Percentiles rank a stretch among this genome's conserved stretches.
phyloP scores from a whole-genome alignment of 2,888 invertebrate species.

The Hirudinaria manillensis region DNA sequence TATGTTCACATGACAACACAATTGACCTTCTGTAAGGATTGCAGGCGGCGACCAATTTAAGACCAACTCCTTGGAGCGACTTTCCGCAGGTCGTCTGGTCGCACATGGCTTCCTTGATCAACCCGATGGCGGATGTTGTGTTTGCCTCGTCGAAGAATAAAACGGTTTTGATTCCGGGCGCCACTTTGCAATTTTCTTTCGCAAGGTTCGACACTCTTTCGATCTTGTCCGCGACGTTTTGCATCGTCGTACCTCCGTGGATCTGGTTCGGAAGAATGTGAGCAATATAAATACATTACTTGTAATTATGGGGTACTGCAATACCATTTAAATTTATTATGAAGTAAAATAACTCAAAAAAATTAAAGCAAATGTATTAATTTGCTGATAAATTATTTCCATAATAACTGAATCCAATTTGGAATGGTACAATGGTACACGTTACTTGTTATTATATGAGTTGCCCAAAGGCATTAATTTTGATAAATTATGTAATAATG shows the following conservation, averaged over 20 bases:
- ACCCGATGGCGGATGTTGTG: slow-evolving; percentile 48
- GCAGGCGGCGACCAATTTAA: slow-evolving; percentile 51
- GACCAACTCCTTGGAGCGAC: slow-evolving; percentile 41
- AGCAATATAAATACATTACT: not conserved
- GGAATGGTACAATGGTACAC: too few relatives aligned
- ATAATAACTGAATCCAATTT: too few relatives aligned
- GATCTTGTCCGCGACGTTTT: slow-evolving; percentile 46
- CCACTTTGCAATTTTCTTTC: slow-evolving; percentile 39
- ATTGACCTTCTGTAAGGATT: slow-evolving; percentile 50
- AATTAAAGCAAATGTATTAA: too few relatives aligned
- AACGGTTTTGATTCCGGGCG: slow-evolving; percentile 42
- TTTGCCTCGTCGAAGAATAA: slow-evolving; percentile 52
- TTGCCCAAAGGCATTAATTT: too few relatives aligned
- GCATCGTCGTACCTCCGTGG: slow-evolving; percentile 48
- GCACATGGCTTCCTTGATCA: slow-evolving; percentile 52
- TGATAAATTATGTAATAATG: too few relatives aligned
- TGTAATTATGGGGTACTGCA: too few relatives aligned
- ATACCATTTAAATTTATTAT: too few relatives aligned
- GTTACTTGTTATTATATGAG: too few relatives aligned
- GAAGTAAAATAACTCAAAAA: too few relatives aligned
- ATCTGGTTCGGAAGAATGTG: slow-evolving; percentile 40
- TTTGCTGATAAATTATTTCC: too few relatives aligned
- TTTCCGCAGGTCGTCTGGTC: slow-evolving; percentile 46
- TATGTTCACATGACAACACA: not conserved
- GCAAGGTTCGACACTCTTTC: slow-evolving; percentile 43